These are phyloP conservation scores for Aplodontia rufa DNA, from an alignment of 2,113 vertebrate species.

Conservation along the genomic window DNA sequence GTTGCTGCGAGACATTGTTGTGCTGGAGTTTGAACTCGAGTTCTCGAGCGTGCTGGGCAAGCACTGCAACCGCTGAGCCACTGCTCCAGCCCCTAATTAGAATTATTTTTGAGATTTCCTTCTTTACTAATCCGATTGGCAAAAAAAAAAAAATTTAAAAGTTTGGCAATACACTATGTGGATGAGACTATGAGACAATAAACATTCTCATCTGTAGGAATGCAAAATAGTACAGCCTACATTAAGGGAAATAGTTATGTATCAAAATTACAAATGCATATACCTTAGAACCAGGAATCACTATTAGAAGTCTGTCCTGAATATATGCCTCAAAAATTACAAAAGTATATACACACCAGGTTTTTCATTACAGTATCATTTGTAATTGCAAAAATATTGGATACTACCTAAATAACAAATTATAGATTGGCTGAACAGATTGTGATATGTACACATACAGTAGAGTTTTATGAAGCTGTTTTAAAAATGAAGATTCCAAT, in stretches of 20 bases:
- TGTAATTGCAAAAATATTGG: constrained; percentile 1
- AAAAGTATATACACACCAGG: background rate
- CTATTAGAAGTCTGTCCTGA: background rate
- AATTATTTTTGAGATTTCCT: background rate
- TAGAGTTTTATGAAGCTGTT: background rate
- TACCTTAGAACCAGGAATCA: constrained; percentile 12
- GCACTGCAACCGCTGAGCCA: too few relatives aligned
- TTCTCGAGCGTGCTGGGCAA: too few relatives aligned
- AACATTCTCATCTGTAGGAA: background rate
- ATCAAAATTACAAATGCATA: background rate
- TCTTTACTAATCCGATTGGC: background rate
- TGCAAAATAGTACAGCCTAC: background rate
- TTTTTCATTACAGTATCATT: constrained; percentile 23
- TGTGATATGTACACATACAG: background rate
- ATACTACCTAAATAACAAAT: constrained; percentile 6
- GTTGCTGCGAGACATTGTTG: too few relatives aligned
- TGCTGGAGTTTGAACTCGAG: too few relatives aligned
- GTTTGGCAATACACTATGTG: background rate
- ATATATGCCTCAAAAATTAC: background rate
- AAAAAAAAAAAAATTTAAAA: constrained; percentile 39
- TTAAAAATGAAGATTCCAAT: background rate
- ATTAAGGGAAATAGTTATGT: background rate
- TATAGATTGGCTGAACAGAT: background rate
- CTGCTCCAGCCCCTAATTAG: too few relatives aligned
- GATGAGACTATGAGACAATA: background rate